phyloP scores from a whole-genome alignment of 2,113 vertebrate genomes.

The Podilymbus podiceps region DNA sequence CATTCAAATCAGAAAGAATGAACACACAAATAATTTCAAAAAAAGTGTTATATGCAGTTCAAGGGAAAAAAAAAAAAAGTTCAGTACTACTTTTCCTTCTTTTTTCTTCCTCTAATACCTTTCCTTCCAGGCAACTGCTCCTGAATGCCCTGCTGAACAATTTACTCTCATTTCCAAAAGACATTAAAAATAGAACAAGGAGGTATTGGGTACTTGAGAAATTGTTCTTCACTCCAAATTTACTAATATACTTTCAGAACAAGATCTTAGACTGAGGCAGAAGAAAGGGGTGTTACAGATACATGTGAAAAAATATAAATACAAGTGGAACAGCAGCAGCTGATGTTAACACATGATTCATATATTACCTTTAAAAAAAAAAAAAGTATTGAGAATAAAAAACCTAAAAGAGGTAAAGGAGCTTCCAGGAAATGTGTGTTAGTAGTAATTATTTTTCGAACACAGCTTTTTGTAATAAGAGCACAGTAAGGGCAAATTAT shows the following conservation, averaged over 20 bases:
- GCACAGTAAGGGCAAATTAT: neutral
- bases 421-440: neutral
- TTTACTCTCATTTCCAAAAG: neutral
- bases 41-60: neutral
- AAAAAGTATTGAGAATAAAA: neutral
- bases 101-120: neutral
- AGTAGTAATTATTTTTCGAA: neutral
- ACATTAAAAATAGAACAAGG: neutral
- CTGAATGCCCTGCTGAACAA: neutral
- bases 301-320: neutral
- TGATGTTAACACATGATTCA: neutral
- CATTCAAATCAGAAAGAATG: neutral
- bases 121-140: neutral
- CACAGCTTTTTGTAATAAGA: constrained; percentile 37
- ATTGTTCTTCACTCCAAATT: neutral
- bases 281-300: neutral
- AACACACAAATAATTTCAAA: neutral
- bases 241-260: neutral
- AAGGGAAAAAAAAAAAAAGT: neutral
- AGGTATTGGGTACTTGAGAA: neutral
- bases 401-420: neutral
- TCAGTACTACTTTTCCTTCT: neutral
- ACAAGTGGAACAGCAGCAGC: neutral
- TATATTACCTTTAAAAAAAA: neutral
- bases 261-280: neutral